Percentiles rank a stretch among this genome's conserved stretches.
Conservation (phyloP, 2,113 vertebrate genomes). For the Seriola dumerili region DNA sequence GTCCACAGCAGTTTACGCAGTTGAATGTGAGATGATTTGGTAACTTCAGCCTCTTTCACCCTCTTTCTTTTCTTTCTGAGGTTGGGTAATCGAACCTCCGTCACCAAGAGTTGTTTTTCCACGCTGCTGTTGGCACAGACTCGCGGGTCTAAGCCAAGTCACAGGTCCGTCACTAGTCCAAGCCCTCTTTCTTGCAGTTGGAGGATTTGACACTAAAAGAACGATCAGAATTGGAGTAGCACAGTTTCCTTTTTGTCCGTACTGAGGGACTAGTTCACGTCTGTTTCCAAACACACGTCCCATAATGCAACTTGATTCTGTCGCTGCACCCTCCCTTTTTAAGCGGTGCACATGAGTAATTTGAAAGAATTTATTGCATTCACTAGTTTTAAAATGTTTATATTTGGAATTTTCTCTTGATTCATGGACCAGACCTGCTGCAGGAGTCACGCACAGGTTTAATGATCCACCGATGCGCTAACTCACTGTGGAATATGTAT, state of each 20-base stretch:
- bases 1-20: slow-evolving; percentile 23
- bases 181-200: background rate
- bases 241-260: background rate
- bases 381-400: too few relatives aligned
- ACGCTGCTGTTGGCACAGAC: background rate
- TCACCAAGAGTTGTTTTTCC: background rate
- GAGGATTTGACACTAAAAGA: background rate
- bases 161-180: background rate
- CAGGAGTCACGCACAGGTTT: too few relatives aligned
- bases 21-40: slow-evolving; percentile 21
- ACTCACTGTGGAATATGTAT: too few relatives aligned
- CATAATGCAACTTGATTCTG: background rate
- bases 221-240: background rate
- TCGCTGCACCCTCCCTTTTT: background rate
- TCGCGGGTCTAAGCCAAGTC: slow-evolving; percentile 6
- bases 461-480: too few relatives aligned
- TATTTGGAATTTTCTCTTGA: too few relatives aligned
- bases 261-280: background rate
- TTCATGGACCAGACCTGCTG: too few relatives aligned
- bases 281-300: background rate
- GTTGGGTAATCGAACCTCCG: slow-evolving; percentile 3
- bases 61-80: slow-evolving; percentile 37
- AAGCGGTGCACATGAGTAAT: too few relatives aligned
- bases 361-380: too few relatives aligned
- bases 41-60: slow-evolving; percentile 23